Conservation (phyloP, 2,113 vertebrate species). For the Cyanoramphus novaezelandiae region DNA sequence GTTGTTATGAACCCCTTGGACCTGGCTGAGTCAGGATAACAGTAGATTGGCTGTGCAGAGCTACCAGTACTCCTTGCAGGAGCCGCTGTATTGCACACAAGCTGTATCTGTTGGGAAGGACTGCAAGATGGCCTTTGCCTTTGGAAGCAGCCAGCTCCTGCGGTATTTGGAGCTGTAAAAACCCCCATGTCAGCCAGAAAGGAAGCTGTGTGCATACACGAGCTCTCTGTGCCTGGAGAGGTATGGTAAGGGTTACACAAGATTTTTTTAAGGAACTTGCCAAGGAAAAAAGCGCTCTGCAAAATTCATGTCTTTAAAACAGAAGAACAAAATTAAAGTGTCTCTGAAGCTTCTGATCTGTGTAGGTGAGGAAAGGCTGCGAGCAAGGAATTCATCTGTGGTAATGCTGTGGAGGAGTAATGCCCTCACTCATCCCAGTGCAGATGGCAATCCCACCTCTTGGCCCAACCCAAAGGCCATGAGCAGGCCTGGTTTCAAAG, state of each 20-base stretch:
- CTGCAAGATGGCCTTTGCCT: background rate
- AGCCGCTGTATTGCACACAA: background rate
- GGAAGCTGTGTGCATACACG: background rate
- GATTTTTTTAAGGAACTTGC: background rate
- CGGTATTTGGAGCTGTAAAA: background rate
- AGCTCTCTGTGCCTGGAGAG: background rate
- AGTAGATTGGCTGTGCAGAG: background rate
- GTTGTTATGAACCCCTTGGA: background rate
- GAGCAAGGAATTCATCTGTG: background rate
- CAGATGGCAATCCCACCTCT: background rate
- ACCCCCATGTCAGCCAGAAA: background rate
- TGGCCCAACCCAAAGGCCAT: background rate
- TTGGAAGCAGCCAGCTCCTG: background rate
- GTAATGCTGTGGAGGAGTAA: background rate
- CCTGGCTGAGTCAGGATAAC: background rate
- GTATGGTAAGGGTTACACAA: background rate
- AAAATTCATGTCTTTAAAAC: background rate
- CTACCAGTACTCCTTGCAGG: background rate
- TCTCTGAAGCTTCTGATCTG: background rate
- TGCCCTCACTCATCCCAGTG: background rate
- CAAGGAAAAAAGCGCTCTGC: background rate
- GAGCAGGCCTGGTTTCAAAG: background rate
- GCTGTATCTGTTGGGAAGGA: background rate
- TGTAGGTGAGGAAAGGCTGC: background rate
- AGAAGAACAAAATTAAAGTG: background rate